A percentile compares a stretch with the other conserved stretches of the same genome.
These are phyloP conservation scores for Drusus annulatus DNA, from an alignment of 1,140 invertebrate genomes.

Conservation along the genomic window DNA sequence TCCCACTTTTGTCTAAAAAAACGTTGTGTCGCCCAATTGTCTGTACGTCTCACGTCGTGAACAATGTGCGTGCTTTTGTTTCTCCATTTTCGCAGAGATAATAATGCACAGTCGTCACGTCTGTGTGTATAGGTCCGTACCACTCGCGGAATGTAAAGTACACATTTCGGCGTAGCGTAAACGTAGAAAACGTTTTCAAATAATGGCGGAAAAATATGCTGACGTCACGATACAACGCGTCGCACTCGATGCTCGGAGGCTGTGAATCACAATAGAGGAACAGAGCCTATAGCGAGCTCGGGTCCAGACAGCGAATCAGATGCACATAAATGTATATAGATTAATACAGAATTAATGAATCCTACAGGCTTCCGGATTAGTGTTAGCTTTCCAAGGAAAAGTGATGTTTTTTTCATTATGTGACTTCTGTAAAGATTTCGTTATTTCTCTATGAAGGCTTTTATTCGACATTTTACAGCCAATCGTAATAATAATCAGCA, in stretches of 20 bases:
- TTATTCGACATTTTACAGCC: no score
- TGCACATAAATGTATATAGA: no score
- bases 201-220: constrained; percentile 9
- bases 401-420: no score
- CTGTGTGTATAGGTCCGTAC: neutral
- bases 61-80: neutral
- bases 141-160: constrained; percentile 3
- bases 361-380: no score
- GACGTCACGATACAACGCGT: constrained; percentile 21
- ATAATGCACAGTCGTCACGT: neutral
- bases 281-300: no score
- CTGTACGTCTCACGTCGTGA: neutral
- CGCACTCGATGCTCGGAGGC: neutral
- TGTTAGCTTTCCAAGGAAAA: no score
- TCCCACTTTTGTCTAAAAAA: neutral
- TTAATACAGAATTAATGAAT: no score
- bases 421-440: no score
- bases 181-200: constrained; percentile 17
- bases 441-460: no score
- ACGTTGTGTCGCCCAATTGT: neutral
- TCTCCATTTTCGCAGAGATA: neutral
- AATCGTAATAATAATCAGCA: no score
- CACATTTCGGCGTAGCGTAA: neutral
- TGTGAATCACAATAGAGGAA: neutral
- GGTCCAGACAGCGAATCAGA: no score